Evolutionary conservation across 1,140 invertebrate species (phyloP), one percentile per base, ranked within the genome.

Genomic region (Papilio aristodemus): DNA sequence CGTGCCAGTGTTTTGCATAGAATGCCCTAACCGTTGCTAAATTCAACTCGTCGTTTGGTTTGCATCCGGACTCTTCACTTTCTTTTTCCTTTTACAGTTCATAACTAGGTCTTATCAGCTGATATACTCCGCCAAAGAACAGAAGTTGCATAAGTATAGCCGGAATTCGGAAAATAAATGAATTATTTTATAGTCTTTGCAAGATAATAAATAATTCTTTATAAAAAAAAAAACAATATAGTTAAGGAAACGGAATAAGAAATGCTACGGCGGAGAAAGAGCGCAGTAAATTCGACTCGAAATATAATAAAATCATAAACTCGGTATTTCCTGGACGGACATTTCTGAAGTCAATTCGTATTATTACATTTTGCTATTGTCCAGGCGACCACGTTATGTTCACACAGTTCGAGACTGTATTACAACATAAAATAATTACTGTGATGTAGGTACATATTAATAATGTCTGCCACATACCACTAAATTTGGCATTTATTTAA

Each of bases 281-380:
- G 38, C 19, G 46, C 46, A 54, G 19, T 25, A 54, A 54, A 54
- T 54, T 54, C 19, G 11, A 54, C 46, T 54, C 46, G 46, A 25
- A 25, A 54, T 54, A 4, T 22, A 50, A 54, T 54, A 54, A 54
- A 54, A 54, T 54, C 46, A 54, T 54, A 54, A 54, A 54, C 46
- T 25, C 13, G 17, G 46, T 54, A 54, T 54, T 54, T 54, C 46
- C 46, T 54, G 7, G 17, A 17, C 19, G 46, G 19, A 22, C 46
- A 19, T 54, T 54, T 54, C 46, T 54, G 19, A 50, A 50, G 46
- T 8, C 10, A 50, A 50, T 25, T 50, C 46, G 22, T 50, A 50
- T 22, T 25, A 50, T 22, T 25, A 50, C 19, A 0, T 25, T n/a
- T 54, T 25, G 9, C 19, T 54, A 54, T 25, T 25, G 46, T 39